These are phyloP conservation scores for Toxotes jaculatrix DNA, from an alignment of 2,113 vertebrate species.

Conservation along the genomic window DNA sequence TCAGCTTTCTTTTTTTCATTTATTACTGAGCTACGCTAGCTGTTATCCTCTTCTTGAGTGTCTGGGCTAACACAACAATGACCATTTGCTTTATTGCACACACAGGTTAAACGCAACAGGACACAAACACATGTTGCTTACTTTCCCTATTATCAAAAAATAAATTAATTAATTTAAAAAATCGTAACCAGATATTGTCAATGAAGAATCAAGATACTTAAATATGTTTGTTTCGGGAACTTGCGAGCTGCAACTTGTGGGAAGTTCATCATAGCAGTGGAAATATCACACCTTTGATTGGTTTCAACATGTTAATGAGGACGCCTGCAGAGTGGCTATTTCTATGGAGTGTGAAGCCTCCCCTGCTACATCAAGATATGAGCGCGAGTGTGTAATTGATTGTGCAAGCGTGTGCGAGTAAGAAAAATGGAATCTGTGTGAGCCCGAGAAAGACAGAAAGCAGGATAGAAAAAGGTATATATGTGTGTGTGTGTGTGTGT, in stretches of 20 bases:
- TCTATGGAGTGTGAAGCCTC: conserved; percentile 59
- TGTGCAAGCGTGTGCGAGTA: conserved; percentile 31
- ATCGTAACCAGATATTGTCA: not conserved
- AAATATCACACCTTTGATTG: conserved; percentile 78
- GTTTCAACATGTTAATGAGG: conserved; percentile 62
- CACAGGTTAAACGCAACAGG: not conserved
- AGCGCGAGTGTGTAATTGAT: conserved; percentile 55
- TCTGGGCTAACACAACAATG: not conserved
- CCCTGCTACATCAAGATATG: conserved; percentile 28
- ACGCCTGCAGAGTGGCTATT: conserved; percentile 61
- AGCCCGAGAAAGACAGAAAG: not conserved
- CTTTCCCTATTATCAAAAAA: not conserved
- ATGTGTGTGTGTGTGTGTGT: conserved; percentile 17
- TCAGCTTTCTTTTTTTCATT: not conserved
- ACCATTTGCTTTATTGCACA: not conserved
- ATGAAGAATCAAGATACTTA: not conserved
- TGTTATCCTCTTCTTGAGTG: not conserved
- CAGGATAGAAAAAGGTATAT: not conserved
- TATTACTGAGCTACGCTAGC: not conserved
- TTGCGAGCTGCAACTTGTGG: conserved; percentile 37
- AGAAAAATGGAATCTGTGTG: conserved; percentile 33
- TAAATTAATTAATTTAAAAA: not conserved
- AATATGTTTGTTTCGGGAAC: conserved; percentile 15
- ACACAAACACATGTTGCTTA: not conserved
- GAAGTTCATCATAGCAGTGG: conserved; percentile 51